Evolutionary conservation across 2,113 vertebrate species (phyloP).

Genomic region (Pterocles burchelli): DNA sequence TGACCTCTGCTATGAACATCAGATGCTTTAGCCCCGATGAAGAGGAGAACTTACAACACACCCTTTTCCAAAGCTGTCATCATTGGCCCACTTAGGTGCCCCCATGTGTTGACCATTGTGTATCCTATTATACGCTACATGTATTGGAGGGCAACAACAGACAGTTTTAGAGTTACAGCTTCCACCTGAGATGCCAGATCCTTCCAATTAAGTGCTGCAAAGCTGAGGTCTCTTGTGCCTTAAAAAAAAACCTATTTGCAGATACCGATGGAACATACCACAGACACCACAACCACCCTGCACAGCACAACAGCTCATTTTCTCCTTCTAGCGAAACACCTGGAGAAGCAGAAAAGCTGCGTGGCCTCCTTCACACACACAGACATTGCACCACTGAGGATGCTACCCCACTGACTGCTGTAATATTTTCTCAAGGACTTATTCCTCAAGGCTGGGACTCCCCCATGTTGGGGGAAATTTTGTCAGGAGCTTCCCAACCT

Average conservation of each 20-base stretch:
- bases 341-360: background rate
- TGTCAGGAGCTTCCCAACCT: background rate
- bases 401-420: background rate
- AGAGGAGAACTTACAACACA: background rate
- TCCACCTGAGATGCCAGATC: background rate
- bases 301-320: rapidly evolving
- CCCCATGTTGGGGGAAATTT: rapidly evolving
- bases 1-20: background rate
- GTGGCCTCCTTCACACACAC: background rate
- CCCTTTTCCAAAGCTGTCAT: background rate
- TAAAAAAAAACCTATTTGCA: background rate
- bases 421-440: background rate
- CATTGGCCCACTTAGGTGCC: background rate
- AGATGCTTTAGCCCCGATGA: background rate
- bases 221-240: background rate
- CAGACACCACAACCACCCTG: background rate
- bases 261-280: background rate
- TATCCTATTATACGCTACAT: background rate
- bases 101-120: background rate
- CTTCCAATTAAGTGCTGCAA: background rate
- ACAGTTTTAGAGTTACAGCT: background rate
- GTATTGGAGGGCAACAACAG: background rate
- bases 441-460: background rate
- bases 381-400: rapidly evolving
- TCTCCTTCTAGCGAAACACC: background rate